Evolutionary conservation across 2,113 vertebrate species (phyloP).

Genomic region (Halichoerus grypus): DNA sequence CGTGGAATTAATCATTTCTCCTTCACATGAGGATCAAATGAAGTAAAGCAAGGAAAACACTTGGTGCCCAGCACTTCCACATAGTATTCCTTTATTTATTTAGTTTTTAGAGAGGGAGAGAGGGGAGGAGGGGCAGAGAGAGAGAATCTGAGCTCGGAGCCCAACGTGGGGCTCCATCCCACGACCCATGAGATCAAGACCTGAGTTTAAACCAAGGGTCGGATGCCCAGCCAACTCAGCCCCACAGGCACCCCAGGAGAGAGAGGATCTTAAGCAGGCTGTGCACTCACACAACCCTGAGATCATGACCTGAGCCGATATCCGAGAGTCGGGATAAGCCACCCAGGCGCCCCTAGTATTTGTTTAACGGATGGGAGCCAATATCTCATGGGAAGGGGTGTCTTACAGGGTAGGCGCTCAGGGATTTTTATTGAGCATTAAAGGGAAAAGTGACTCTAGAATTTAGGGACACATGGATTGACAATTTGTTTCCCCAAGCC

Average conservation of each 20-base stretch:
- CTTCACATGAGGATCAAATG: not conserved
- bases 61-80: not conserved
- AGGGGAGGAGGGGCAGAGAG: not conserved
- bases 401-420: not conserved
- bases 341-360: not conserved
- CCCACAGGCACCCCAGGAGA: too few relatives aligned
- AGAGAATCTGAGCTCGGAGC: not conserved
- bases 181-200: too few relatives aligned
- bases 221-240: too few relatives aligned
- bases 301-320: not conserved
- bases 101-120: not conserved
- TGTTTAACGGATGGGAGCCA: not conserved
- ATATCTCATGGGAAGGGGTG: not conserved
- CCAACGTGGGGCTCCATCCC: not conserved
- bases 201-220: too few relatives aligned
- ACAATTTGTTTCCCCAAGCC: not conserved
- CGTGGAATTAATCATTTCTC: not conserved
- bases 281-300: too few relatives aligned
- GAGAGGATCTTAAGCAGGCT: too few relatives aligned
- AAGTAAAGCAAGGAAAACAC: not conserved
- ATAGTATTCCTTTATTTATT: not conserved
- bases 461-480: not conserved
- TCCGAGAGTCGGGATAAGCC: not conserved
- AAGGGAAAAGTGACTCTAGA: not conserved
- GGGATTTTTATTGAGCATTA: not conserved